Evolutionary conservation across 2,888 invertebrate species (phyloP).

Genomic region (Drosophila colorata): DNA sequence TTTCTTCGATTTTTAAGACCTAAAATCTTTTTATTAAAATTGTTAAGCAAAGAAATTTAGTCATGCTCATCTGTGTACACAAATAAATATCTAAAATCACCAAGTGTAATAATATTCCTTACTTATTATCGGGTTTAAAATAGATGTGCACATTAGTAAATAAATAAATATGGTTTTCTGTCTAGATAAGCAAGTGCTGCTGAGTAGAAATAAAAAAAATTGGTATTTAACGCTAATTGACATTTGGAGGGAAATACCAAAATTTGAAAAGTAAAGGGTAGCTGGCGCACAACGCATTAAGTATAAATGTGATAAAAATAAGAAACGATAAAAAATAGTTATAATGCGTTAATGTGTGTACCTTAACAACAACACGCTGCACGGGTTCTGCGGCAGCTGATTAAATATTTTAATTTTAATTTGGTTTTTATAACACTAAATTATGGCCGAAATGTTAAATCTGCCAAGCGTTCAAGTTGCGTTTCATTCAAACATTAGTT

Average conservation of each 20-base stretch:
- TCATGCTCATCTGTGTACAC: no score
- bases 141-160: slow-evolving; percentile 18
- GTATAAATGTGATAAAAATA: slow-evolving; percentile 20
- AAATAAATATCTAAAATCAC: no score
- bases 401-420: slow-evolving; percentile 79
- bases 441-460: slow-evolving; percentile 31
- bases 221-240: slow-evolving; percentile 64
- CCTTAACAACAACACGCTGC: slow-evolving; percentile 28
- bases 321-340: slow-evolving; percentile 31
- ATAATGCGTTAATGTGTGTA: slow-evolving; percentile 39
- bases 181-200: background rate
- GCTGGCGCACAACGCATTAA: slow-evolving; percentile 1
- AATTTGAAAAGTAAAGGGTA: background rate
- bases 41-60: background rate
- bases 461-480: slow-evolving; percentile 4
- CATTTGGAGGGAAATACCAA: slow-evolving; percentile 46
- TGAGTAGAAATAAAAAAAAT: slow-evolving; percentile 28
- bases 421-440: slow-evolving; percentile 56
- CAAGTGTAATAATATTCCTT: background rate
- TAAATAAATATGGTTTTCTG: background rate
- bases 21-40: background rate
- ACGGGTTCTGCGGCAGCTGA: slow-evolving; percentile 57
- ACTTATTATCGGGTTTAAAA: background rate
- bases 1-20: no score
- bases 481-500: slow-evolving; percentile 24